Base-by-base conservation (phyloP, 2,888 invertebrate species). In the Metalampra italica region DNA sequence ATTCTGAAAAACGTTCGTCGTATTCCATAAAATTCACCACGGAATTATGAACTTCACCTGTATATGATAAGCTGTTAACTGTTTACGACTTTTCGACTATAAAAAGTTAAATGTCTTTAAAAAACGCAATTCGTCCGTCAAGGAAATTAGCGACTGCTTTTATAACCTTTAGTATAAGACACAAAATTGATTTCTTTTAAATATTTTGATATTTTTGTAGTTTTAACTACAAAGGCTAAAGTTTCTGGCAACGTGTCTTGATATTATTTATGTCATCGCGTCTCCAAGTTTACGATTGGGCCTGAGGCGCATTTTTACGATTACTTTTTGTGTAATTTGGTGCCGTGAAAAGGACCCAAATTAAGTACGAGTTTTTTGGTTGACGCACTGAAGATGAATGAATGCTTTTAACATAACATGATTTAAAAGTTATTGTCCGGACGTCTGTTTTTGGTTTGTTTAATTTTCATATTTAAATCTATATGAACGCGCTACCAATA, bases 191-290 rank as follows among this genome's bases (percentile, higher is more conserved):
- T 32, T 42, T 12, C 29, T n/a, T 22, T 36, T 15, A 9, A 37
- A 22, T 5, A 30, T 39, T 41, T 42, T 36, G 29, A 39, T 15
- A 14, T 14, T 15, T 39, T 36, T 36, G 36, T 36, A 36, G 1
- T 36, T n/a, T n/a, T 39, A 44, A 22, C 32, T 11, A 30, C 29
- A 44, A 37, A 15, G 30, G 39, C 12, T 64, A 64, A 67, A 71
- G 64, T 71, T 74, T 74, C 72, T 77, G 70, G 69, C 69, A 71
- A 62, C 69, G 66, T 66, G 66, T 67, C 75, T 77, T 73, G 66
- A 79, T 79, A 82, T 83, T 78, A 84, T 86, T 84, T 83, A 83
- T 83, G 83, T 82, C 81, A 77, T 68, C 78, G 75, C 68, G 67
- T 72, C 73, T 68, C 73, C 64, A 68, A 71, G 56, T 78, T 77